phyloP scores from a whole-genome alignment of 2,797 vertebrate genomes.

The Antrozous pallidus region DNA sequence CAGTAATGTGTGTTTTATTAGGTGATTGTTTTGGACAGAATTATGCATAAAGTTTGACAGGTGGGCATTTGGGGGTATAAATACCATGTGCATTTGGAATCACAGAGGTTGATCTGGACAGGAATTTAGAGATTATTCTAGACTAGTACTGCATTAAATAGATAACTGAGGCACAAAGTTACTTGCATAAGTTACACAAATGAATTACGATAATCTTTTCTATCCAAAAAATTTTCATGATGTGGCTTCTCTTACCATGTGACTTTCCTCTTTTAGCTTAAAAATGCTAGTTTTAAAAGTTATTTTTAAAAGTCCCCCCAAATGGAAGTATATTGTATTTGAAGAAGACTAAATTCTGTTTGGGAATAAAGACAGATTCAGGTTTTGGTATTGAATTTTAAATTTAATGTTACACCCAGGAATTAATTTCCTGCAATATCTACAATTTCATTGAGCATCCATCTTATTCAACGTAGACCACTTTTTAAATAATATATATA shows the following conservation, averaged over 20 bases:
- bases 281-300: neutral
- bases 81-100: neutral
- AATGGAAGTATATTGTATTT: neutral
- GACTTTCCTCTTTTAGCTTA: neutral
- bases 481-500: neutral
- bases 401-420: conserved; percentile 63
- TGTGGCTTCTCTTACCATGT: neutral
- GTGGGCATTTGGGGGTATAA: neutral
- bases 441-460: neutral
- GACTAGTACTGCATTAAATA: neutral
- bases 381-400: neutral
- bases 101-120: neutral
- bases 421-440: conserved; percentile 21
- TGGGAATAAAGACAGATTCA: neutral
- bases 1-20: neutral
- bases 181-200: neutral
- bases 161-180: neutral
- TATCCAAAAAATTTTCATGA: neutral
- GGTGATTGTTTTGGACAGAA: neutral
- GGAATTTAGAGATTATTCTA: neutral
- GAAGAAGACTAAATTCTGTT: conserved; percentile 10
- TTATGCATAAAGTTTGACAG: neutral
- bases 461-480: conserved; percentile 57
- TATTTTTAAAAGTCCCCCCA: neutral
- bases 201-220: neutral